A percentile compares a stretch with the other conserved stretches of the same genome.
Evolutionary conservation across 2,888 invertebrate genomes (phyloP).

Genomic region (Globia sparganii): DNA sequence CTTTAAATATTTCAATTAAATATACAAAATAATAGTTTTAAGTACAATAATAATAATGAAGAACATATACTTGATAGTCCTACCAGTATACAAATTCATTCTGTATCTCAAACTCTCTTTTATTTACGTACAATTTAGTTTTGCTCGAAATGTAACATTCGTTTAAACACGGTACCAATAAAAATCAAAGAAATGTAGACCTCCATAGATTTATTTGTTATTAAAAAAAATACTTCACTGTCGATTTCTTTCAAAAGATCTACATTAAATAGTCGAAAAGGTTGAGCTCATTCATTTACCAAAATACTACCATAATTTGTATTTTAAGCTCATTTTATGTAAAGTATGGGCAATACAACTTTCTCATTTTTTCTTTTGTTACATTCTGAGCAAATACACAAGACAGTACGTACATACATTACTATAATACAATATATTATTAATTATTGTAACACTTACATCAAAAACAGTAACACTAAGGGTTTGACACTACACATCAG

Average conservation of each 20-base stretch:
- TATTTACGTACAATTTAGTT: conserved; percentile 41
- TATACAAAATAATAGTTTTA: conserved; percentile 45
- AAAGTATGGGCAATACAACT: neutral
- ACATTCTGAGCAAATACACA: conserved; percentile 42
- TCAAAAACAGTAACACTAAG: conserved; percentile 66
- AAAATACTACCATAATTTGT: neutral
- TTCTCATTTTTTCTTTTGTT: neutral
- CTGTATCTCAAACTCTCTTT: conserved; percentile 41
- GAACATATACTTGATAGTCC: conserved; percentile 38
- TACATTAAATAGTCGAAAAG: too few relatives aligned
- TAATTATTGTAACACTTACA: conserved; percentile 68
- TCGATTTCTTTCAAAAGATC: conserved; percentile 3
- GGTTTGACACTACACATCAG: conserved; percentile 69
- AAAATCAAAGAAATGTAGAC: neutral
- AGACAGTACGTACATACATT: conserved; percentile 51
- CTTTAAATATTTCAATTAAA: conserved; percentile 34
- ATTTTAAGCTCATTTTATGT: conserved; percentile 4
- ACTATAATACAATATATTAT: conserved; percentile 63
- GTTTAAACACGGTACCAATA: neutral
- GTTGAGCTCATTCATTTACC: neutral
- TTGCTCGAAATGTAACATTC: conserved; percentile 44
- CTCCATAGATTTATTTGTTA: neutral
- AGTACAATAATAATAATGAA: conserved; percentile 52
- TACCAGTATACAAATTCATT: conserved; percentile 64
- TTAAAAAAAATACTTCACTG: neutral